These are phyloP conservation scores for Acholoe squamosa DNA, from an alignment of 2,888 invertebrate genomes.

Conservation along the genomic window DNA sequence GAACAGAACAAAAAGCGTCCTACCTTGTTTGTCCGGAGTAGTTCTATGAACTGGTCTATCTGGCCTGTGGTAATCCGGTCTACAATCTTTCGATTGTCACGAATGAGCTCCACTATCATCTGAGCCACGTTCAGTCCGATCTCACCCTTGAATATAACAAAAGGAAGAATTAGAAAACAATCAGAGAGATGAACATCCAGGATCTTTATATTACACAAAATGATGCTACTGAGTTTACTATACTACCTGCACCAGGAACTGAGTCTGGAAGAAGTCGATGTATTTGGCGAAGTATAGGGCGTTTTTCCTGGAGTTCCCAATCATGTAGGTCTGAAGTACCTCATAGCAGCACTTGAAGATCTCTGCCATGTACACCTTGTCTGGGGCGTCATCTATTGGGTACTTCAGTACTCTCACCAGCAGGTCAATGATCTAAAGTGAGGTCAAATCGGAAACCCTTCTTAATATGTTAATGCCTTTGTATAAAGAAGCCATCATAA, in stretches of 20 bases:
- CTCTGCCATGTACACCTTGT: slow-evolving; percentile 68
- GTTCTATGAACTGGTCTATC: slow-evolving; percentile 81
- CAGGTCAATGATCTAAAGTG: slow-evolving; percentile 72
- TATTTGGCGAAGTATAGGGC: slow-evolving; percentile 77
- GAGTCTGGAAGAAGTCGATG: slow-evolving; percentile 76
- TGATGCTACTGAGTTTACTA: too few relatives aligned
- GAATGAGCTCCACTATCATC: slow-evolving; percentile 83
- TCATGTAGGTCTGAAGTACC: slow-evolving; percentile 74
- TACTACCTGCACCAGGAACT: slow-evolving; percentile 73
- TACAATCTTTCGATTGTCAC: slow-evolving; percentile 83
- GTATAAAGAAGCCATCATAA: background rate
- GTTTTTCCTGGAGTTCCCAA: slow-evolving; percentile 76
- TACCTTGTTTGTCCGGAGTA: slow-evolving; percentile 81
- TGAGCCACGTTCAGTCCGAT: slow-evolving; percentile 83
- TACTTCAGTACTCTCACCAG: slow-evolving; percentile 72
- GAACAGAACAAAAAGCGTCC: background rate
- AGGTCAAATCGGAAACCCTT: slow-evolving; percentile 11
- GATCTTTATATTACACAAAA: too few relatives aligned
- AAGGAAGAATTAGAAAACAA: too few relatives aligned
- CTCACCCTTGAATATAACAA: too few relatives aligned
- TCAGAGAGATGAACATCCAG: too few relatives aligned
- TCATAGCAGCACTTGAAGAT: slow-evolving; percentile 72
- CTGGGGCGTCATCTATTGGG: slow-evolving; percentile 70
- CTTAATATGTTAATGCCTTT: background rate
- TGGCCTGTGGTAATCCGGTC: slow-evolving; percentile 82